phyloP scores from a whole-genome alignment of 1,140 invertebrate species.

The Drosophila guanche region DNA sequence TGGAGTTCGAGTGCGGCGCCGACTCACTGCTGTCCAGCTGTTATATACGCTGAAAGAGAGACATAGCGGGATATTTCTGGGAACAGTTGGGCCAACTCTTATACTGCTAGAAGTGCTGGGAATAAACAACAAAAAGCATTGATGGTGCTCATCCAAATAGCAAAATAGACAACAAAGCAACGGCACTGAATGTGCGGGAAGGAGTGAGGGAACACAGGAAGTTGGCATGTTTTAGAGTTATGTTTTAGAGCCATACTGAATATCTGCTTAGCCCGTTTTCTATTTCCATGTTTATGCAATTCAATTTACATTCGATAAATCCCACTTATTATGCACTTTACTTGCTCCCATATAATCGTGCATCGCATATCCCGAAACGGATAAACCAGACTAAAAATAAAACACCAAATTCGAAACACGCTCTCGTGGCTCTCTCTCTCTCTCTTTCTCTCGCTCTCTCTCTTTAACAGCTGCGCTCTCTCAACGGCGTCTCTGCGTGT shows the following conservation, averaged over 20 bases:
- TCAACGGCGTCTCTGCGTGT: not conserved
- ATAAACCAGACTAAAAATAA: conserved; percentile 68
- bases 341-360: conserved; percentile 6
- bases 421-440: not conserved
- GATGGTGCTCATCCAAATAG: conserved; percentile 67
- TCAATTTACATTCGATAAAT: conserved; percentile 53
- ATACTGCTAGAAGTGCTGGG: not conserved
- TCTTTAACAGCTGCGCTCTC: no score
- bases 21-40: conserved; percentile 32
- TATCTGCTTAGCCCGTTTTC: no score
- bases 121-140: conserved; percentile 38
- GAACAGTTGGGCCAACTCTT: conserved; percentile 27
- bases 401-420: conserved; percentile 15
- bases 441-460: not conserved
- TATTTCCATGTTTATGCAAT: no score
- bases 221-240: not conserved
- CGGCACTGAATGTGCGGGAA: conserved; percentile 8
- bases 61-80: conserved; percentile 1
- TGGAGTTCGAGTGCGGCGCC: conserved; percentile 43
- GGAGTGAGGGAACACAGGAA: conserved; percentile 1
- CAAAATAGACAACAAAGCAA: not conserved
- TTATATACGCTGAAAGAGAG: not conserved
- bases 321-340: conserved; percentile 54
- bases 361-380: conserved; percentile 1
- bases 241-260: no score